Conservation (phyloP, 2,797 vertebrate species). For the Simalia tracyae region DNA sequence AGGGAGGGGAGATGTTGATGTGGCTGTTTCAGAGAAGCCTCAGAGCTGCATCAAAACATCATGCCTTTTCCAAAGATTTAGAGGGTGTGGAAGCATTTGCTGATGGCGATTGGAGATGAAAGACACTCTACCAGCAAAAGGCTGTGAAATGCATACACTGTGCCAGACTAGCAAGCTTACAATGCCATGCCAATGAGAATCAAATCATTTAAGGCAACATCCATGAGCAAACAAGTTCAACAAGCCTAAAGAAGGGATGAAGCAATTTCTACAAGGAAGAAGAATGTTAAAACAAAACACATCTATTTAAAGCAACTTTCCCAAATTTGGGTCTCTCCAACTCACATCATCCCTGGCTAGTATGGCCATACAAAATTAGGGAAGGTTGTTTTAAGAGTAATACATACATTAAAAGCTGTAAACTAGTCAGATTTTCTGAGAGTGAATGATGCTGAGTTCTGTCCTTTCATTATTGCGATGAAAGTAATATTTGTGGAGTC, state of each 20-base stretch:
- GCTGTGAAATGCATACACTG: constrained; percentile 4
- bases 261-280: constrained; percentile 3
- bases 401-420: not conserved
- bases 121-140: not conserved
- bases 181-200: constrained; percentile 10
- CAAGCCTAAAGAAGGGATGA: constrained; percentile 13
- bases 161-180: constrained; percentile 8
- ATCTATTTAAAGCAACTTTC: not conserved
- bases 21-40: not conserved
- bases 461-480: not conserved
- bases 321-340: not conserved
- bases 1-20: not conserved
- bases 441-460: not conserved
- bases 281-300: constrained; percentile 8
- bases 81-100: constrained; percentile 14
- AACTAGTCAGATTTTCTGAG: not conserved
- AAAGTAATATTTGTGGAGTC: not conserved
- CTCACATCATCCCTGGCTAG: not conserved
- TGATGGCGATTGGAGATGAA: constrained; percentile 11
- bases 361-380: not conserved
- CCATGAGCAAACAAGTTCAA: constrained; percentile 25
- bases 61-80: constrained; percentile 10
- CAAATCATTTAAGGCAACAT: constrained; percentile 22
- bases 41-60: not conserved
- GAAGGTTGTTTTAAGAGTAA: not conserved